Evolutionary conservation across 2,888 invertebrate species (phyloP).

Genomic region (Ormia ochracea): DNA sequence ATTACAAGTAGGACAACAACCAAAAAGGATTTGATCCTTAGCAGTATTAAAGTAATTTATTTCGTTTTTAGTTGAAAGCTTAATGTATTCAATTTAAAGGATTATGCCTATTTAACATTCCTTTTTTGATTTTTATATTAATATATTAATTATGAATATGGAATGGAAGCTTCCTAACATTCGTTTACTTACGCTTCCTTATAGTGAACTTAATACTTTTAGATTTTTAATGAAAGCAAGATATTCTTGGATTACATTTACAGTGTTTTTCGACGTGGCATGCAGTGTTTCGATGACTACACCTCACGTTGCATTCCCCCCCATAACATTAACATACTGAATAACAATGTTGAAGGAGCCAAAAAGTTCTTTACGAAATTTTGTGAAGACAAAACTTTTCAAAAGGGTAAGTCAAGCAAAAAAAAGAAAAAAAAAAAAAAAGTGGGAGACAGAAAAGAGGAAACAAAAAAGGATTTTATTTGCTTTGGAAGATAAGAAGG

Average conservation of each 20-base stretch:
- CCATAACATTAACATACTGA: slow-evolving; percentile 69
- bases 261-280: slow-evolving; percentile 75
- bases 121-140: too few relatives aligned
- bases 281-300: slow-evolving; percentile 75
- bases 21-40: too few relatives aligned
- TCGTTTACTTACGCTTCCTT: neutral
- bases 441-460: neutral
- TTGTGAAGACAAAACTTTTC: slow-evolving; percentile 73
- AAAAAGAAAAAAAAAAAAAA: neutral
- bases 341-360: slow-evolving; percentile 75
- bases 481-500: too few relatives aligned
- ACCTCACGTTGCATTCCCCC: slow-evolving; percentile 72
- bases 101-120: too few relatives aligned
- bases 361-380: slow-evolving; percentile 73
- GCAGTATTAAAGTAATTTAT: too few relatives aligned
- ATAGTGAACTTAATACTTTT: neutral
- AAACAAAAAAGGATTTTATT: too few relatives aligned
- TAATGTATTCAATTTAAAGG: too few relatives aligned
- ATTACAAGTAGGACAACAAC: too few relatives aligned
- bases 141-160: neutral
- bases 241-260: slow-evolving; percentile 25
- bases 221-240: neutral
- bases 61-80: too few relatives aligned
- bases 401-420: slow-evolving; percentile 68
- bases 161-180: neutral